phyloP scores from a whole-genome alignment of 2,888 invertebrate genomes.

The Apotomis turbidana region DNA sequence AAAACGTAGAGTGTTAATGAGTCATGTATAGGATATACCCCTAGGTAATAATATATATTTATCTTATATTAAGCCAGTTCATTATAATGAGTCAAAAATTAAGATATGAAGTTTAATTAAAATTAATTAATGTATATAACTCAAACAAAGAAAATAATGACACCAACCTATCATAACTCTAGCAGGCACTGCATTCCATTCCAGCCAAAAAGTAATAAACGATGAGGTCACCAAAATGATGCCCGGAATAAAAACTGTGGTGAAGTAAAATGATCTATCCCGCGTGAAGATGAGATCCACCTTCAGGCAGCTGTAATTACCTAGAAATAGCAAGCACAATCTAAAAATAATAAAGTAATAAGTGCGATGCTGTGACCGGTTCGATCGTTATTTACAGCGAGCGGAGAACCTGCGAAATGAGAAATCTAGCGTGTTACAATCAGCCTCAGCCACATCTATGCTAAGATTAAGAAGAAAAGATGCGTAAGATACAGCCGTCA shows the following conservation, averaged over 20 bases:
- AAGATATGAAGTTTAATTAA: neutral
- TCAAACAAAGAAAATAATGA: slow-evolving; percentile 58
- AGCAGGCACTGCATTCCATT: slow-evolving; percentile 98
- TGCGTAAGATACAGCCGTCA: slow-evolving; percentile 51
- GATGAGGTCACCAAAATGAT: slow-evolving; percentile 98
- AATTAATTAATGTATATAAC: neutral
- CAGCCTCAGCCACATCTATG: slow-evolving; percentile 76
- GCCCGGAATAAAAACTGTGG: slow-evolving; percentile 98
- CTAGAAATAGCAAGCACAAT: slow-evolving; percentile 85
- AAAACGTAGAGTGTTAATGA: too few species aligned
- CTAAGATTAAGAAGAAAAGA: slow-evolving; percentile 57
- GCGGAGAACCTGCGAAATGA: slow-evolving; percentile 63
- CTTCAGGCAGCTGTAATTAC: slow-evolving; percentile 98
- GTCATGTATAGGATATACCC: too few species aligned
- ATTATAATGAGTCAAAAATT: too few species aligned
- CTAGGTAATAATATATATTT: too few species aligned
- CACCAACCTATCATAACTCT: slow-evolving; percentile 97
- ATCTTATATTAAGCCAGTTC: too few species aligned
- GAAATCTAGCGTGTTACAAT: slow-evolving; percentile 71
- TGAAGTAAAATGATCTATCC: slow-evolving; percentile 98
- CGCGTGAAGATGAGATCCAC: slow-evolving; percentile 97
- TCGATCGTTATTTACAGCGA: slow-evolving; percentile 58
- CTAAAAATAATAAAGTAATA: slow-evolving; percentile 63
- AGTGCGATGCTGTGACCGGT: slow-evolving; percentile 41
- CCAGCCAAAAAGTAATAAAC: slow-evolving; percentile 98